Evolutionary conservation across 2,113 vertebrate genomes (phyloP).

Genomic region (Ammodytes marinus): DNA sequence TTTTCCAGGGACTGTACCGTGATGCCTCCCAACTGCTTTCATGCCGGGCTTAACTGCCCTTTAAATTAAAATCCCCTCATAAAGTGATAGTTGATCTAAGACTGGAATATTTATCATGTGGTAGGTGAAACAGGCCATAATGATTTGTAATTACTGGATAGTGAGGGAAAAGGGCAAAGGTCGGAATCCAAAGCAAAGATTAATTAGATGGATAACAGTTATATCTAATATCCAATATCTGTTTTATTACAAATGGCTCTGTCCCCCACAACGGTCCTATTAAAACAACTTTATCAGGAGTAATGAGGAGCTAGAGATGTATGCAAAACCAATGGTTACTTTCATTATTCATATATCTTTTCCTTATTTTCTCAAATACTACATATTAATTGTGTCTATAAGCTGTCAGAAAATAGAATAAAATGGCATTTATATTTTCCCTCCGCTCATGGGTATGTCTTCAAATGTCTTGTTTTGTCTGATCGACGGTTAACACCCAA

Average conservation of each 20-base stretch:
- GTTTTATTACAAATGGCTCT: neutral
- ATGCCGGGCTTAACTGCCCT: constrained; percentile 35
- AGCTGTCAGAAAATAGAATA: neutral
- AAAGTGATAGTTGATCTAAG: constrained; percentile 41
- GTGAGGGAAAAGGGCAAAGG: neutral
- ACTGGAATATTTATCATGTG: constrained; percentile 19
- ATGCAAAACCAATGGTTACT: neutral
- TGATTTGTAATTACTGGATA: constrained; percentile 1
- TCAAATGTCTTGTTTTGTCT: neutral
- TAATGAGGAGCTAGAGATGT: neutral
- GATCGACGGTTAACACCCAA: neutral
- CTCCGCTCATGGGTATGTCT: neutral
- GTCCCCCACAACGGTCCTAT: neutral
- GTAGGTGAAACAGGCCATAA: constrained; percentile 7
- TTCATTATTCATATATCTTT: neutral
- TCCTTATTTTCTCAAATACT: neutral
- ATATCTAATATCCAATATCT: neutral
- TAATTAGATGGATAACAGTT: neutral
- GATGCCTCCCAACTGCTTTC: constrained; percentile 41
- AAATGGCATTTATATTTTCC: neutral
- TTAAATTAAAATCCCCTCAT: constrained; percentile 58
- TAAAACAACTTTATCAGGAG: neutral
- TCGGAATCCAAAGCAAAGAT: constrained; percentile 10
- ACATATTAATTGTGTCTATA: neutral
- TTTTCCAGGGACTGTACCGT: constrained; percentile 25